phyloP scores from a whole-genome alignment of 2,797 vertebrate genomes.

The Lagocephalus sceleratus region DNA sequence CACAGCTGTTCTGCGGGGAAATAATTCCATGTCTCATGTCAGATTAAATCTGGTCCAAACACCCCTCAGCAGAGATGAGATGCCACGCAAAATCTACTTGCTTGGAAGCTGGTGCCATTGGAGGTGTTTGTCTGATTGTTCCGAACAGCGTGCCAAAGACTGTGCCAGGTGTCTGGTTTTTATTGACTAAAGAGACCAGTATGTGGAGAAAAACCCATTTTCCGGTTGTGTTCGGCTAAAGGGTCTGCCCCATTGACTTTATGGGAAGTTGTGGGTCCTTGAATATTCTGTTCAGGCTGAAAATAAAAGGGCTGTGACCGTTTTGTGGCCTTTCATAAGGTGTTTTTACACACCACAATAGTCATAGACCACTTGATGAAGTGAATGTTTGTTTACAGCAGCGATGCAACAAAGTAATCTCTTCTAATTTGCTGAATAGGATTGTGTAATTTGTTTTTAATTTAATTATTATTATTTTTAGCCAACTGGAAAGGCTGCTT shows the following conservation, averaged over 20 bases:
- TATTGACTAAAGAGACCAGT: constrained; percentile 10
- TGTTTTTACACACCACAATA: too few species aligned
- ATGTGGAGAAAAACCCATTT: not conserved
- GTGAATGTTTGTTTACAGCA: constrained; percentile 49
- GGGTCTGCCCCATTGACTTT: too few species aligned
- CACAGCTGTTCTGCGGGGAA: constrained; percentile 53
- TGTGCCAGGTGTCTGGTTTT: constrained; percentile 20
- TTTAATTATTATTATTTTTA: not conserved
- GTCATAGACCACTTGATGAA: constrained; percentile 29
- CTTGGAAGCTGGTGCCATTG: constrained; percentile 22
- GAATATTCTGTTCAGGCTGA: too few species aligned
- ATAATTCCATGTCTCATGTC: not conserved
- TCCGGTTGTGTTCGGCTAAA: too few species aligned
- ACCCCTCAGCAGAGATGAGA: too few species aligned
- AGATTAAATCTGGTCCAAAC: too few species aligned
- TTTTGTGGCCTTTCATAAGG: too few species aligned
- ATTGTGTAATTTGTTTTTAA: constrained; percentile 7
- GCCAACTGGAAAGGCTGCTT: constrained; percentile 18
- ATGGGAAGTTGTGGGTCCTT: too few species aligned
- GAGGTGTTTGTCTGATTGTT: constrained; percentile 37
- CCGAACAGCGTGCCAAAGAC: constrained; percentile 11
- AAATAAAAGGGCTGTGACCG: too few species aligned
- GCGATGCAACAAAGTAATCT: constrained; percentile 18
- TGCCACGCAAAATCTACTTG: too few species aligned
- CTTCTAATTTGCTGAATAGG: constrained; percentile 10